Evolutionary conservation across 2,113 vertebrate genomes (phyloP), one percentile per base, ranked within the genome.

Genomic region (Alaudala cheleensis): DNA sequence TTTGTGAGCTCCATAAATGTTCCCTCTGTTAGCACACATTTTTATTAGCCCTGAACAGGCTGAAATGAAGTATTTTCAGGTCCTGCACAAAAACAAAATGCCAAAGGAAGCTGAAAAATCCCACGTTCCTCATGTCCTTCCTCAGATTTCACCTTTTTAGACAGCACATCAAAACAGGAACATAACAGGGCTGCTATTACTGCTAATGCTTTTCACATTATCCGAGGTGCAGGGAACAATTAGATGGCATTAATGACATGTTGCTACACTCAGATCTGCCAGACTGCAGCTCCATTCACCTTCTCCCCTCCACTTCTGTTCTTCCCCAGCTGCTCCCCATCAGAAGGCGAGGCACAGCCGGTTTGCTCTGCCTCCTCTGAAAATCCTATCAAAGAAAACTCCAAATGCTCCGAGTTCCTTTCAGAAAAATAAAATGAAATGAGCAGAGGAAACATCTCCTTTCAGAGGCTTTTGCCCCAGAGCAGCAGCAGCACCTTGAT

Each of bases 131-230:
- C 47, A 19, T 33, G 89, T 56, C 86, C 88, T 86, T 84, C 86
- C 83, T 78, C 69, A 71, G 80, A 84, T 74, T 78, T 70, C 92
- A 92, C 64, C 62, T 86, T 86, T 90, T 74, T 4, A 93, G 94
- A 69, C n/a, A 66, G 83, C 81, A 60, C 81, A 74, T 86, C 86
- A 81, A 70, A 94, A 89, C 37, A 95, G 50, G 51, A 89, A 74
- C 60, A 49, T 61, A 84, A 81, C 9, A 7, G 82, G 79, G 81
- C 86, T 53, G 92, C 81, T 95, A 60, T 92, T 95, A 93, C 76
- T 92, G 64, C 83, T 92, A 86, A 93, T 85, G 91, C 44, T 42
- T 92, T 79, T 53, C 89, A 71, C 80, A 89, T 60, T 72, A 91
- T 86, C 56, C 0, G 6, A 89, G 57, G 94, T 49, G 89, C 83